Base-by-base conservation (phyloP, 2,797 vertebrate species). In the Sebastes hubbsi region DNA sequence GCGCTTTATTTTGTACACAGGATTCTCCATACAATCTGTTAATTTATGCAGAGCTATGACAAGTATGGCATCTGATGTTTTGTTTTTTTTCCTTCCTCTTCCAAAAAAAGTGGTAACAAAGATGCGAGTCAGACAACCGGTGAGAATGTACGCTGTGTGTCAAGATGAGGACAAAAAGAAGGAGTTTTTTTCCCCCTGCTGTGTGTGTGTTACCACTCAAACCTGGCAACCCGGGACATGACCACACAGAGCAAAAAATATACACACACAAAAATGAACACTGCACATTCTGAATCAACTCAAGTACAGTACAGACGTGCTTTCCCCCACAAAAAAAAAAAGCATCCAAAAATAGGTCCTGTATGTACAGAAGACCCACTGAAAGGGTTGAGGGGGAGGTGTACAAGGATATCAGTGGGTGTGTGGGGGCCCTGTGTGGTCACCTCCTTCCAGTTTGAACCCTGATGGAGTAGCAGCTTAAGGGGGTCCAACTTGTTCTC, bases 231-330 rank as follows among this genome's bases (percentile, higher is more conserved):
- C 78, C 2, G n/a, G 86, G 86, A 90, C 68, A 78, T 87, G 88
- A 92, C 89, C 88, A 93, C 92, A 88, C 75, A 88, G 82, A 84
- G 75, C 84, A 34, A 69, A 20, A 68, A 68, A 75, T 9, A 75
- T 1, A 66, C 36, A 74, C 13, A 80, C 1, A 42, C 72, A 56
- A 61, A 69, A 55, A 72, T 32, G 12, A 77, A 60, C 74, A 52
- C 79, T 84, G 75, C 77, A 83, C 88, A 91, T 88, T 91, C 90
- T 73, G 79, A 85, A 93, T 89, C 82, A 85, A 89, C 79, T 78
- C 24, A 24, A 72, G 67, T 76, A 86, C 77, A 85, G 75, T 75
- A 71, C 52, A 54, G 49, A 72, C 3, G 4, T 62, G 64, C 62
- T 62, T 79, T 79, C 79, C 72, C 59, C 59, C 52, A 61, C 61